Conservation (phyloP, 2,113 vertebrate genomes). For the Mormoops blainvillei region DNA sequence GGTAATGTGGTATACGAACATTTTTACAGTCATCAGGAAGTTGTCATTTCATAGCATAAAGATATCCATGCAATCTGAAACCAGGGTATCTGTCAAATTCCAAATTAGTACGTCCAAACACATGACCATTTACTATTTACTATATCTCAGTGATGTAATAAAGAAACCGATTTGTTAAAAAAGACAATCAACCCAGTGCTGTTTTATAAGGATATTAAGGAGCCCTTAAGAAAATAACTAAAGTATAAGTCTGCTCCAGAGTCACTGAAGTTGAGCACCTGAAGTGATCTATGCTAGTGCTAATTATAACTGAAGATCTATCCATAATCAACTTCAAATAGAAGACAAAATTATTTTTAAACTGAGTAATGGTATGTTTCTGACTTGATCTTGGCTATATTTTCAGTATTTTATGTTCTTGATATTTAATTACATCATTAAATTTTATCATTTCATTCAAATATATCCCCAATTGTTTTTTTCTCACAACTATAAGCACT, state of each 20-base stretch:
- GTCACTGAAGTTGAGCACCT: not conserved
- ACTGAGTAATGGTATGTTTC: not conserved
- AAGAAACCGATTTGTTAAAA: not conserved
- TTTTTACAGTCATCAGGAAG: not conserved
- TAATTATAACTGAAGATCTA: not conserved
- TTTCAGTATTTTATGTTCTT: not conserved
- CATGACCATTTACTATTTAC: not conserved
- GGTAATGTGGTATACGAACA: not conserved
- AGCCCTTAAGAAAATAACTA: not conserved
- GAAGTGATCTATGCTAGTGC: not conserved
- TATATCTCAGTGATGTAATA: not conserved
- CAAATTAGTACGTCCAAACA: not conserved
- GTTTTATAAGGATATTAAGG: not conserved
- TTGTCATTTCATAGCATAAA: not conserved
- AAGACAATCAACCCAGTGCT: not conserved
- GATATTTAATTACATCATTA: slow-evolving; percentile 5
- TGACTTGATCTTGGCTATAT: not conserved
- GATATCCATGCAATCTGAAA: not conserved
- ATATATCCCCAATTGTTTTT: not conserved
- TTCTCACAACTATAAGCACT: not conserved
- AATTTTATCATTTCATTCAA: not conserved
- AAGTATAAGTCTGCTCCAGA: not conserved
- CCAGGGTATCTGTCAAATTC: not conserved
- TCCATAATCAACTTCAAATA: not conserved
- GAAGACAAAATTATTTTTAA: not conserved